phyloP scores from a whole-genome alignment of 2,797 vertebrate genomes.

The Leptoclinus maculatus region DNA sequence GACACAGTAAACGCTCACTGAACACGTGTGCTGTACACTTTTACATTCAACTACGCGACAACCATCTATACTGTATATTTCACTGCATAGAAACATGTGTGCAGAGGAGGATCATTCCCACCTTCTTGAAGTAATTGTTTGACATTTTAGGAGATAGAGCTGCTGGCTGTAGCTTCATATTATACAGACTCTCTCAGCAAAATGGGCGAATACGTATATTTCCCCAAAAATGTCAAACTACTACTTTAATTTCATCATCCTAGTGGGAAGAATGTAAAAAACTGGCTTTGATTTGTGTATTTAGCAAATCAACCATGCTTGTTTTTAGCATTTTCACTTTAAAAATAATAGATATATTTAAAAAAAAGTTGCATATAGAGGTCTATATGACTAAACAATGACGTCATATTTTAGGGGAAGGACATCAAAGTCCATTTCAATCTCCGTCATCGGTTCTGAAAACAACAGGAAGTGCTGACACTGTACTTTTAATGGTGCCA shows the following conservation, averaged over 20 bases:
- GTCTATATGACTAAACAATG: neutral
- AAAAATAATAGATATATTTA: neutral
- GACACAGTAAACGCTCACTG: slow-evolving; percentile 5
- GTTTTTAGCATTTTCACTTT: slow-evolving; percentile 5
- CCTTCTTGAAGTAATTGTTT: neutral
- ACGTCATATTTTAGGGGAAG: neutral
- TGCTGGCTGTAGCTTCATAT: neutral
- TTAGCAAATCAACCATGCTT: neutral
- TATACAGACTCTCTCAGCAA: neutral
- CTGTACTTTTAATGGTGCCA: neutral
- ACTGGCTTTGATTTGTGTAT: neutral
- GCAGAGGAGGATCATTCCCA: neutral
- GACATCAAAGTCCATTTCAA: neutral
- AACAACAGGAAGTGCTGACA: neutral
- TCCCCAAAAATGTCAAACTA: neutral
- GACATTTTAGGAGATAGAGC: neutral
- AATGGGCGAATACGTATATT: neutral
- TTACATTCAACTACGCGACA: neutral
- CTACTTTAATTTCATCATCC: neutral
- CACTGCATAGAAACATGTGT: neutral
- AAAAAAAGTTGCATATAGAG: neutral
- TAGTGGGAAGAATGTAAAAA: neutral
- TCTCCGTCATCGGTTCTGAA: neutral
- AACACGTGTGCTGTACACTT: slow-evolving; percentile 6
- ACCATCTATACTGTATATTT: slow-evolving; percentile 13